A percentile compares a stretch with the other conserved stretches of the same genome.
These are phyloP conservation scores for Chelonus insularis DNA, from an alignment of 1,140 invertebrate species.

Conservation along the genomic window DNA sequence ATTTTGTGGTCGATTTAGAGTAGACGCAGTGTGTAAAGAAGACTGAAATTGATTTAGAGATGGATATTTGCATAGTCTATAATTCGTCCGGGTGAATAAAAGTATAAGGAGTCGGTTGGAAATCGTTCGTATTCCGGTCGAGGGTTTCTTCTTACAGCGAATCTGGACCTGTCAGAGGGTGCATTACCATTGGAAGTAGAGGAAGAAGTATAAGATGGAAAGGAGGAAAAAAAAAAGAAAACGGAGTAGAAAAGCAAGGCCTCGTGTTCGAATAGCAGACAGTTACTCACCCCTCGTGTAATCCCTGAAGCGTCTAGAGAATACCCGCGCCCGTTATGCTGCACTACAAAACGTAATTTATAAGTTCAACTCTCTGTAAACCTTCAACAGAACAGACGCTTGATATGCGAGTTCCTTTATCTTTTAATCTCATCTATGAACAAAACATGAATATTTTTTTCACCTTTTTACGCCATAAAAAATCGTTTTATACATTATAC, in stretches of 20 bases:
- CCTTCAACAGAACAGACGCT: not conserved
- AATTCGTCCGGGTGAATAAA: conserved; percentile 20
- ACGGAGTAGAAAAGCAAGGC: not conserved
- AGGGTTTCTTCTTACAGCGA: conserved; percentile 7
- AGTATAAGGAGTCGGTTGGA: conserved; percentile 8
- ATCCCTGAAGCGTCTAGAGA: conserved; percentile 26
- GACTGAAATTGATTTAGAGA: conserved; percentile 14
- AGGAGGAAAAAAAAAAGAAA: not conserved
- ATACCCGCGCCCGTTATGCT: conserved; percentile 11
- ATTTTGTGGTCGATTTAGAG: conserved; percentile 5
- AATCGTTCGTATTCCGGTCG: conserved; percentile 19
- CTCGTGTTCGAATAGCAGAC: conserved; percentile 18
- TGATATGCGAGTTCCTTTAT: no score
- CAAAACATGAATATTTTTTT: no score
- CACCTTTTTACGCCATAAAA: no score
- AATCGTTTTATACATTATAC: no score
- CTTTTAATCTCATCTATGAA: no score
- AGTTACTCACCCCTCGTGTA: conserved; percentile 27
- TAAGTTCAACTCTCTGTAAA: conserved; percentile 30
- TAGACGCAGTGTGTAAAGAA: conserved; percentile 3
- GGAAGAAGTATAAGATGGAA: not conserved
- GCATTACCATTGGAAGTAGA: conserved; percentile 11
- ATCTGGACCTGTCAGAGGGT: conserved; percentile 22
- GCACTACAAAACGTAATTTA: conserved; percentile 27
- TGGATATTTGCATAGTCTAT: conserved; percentile 20